Base-by-base conservation (phyloP, 2,797 vertebrate genomes). In the Catharus ustulatus region DNA sequence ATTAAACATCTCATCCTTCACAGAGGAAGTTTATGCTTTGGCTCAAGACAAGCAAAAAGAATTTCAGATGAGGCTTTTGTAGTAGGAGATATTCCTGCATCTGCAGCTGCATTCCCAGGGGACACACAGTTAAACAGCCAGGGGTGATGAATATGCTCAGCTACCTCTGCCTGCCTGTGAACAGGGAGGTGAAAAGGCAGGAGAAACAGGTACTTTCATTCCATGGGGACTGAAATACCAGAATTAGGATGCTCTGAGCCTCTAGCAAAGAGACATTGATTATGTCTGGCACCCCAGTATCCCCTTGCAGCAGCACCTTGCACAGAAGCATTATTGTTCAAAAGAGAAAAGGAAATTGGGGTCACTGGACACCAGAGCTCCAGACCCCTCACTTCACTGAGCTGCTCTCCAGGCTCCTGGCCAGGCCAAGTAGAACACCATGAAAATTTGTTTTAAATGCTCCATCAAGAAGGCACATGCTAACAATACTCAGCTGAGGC, bases 1-100 rank as follows among this genome's bases (percentile, higher is more conserved):
- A 95, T 94, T 96, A 93, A 97, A 96, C 81, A 92, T 80, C 88
- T 62, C 94, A 95, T 94, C 86, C 90, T 75, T 93, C 95, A 92
- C 68, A 62, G 84, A 77, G 81, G 86, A 94, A 94, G 89, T 94
- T 96, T 93, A 94, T 89, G 86, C 81, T 80, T 87, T 91, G 94
- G 96, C 90, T 83, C 45, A 74, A 90, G 93, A 95, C 68, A 92
- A 95, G 92, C 9, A 11, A 76, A 80, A 94, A 94, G 88, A 92
- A 95, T 94, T 92, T 89, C 81, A 90, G 78, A 92, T 20, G 86
- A 90, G 72, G 90, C 85, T 89, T 96, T 89, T 90, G 88, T 67
- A 90, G 85, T 15, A 38, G 85, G 86, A 88, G 64, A 30, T 63
- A 42, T 74, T 89, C 74, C 88, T 90, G 87, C 76, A 86, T 80